Evolutionary conservation across 2,113 vertebrate species (phyloP).

Genomic region (Aegithalos caudatus): DNA sequence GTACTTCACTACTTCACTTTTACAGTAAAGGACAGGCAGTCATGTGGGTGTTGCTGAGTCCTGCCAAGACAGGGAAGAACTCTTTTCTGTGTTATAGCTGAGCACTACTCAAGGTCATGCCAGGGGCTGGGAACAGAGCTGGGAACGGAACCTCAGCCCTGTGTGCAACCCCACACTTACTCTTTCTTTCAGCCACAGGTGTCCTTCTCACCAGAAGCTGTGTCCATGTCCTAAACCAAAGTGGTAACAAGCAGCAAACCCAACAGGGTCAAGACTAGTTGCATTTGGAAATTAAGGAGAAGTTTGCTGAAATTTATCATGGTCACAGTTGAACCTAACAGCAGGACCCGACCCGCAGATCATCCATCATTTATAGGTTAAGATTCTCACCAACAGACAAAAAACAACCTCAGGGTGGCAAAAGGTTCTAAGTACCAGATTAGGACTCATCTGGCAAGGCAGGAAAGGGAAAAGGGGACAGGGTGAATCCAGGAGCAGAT

Average conservation of each 20-base stretch:
- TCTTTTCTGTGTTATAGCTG: background rate
- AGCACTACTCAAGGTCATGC: background rate
- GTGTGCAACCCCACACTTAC: background rate
- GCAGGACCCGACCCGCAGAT: background rate
- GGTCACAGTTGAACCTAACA: background rate
- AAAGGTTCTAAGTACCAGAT: background rate
- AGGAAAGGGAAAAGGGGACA: background rate
- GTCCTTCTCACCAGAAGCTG: background rate
- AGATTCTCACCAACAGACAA: background rate
- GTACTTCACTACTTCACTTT: background rate
- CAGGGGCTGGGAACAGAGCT: background rate
- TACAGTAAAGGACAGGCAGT: background rate
- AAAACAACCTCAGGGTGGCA: background rate
- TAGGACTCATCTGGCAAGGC: background rate
- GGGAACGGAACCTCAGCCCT: background rate
- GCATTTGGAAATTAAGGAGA: background rate
- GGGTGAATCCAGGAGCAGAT: background rate
- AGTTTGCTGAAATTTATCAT: background rate
- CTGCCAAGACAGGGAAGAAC: background rate
- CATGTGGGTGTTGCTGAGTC: background rate
- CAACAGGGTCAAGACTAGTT: background rate
- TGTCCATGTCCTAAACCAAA: background rate
- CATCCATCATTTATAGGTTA: background rate
- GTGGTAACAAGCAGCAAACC: background rate
- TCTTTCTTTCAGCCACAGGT: background rate